A percentile compares a stretch with the other conserved stretches of the same genome.
Conservation (phyloP, 35 echinoderm and acorn worm species). For the Antedon bifida region DNA sequence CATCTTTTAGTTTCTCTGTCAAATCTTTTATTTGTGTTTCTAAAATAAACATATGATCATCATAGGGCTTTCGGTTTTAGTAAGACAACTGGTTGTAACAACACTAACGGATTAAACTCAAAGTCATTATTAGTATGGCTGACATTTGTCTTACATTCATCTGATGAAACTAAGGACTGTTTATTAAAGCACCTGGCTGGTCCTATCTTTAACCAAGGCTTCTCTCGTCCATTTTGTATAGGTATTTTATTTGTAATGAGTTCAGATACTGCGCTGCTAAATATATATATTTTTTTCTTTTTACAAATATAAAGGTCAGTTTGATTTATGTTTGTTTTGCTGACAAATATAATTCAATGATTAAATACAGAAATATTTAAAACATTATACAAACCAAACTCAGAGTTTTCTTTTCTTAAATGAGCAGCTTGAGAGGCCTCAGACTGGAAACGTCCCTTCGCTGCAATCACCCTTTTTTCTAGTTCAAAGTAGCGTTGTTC, state of each 20-base stretch:
- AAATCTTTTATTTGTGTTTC: constrained; percentile 45
- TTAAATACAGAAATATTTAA: too few species aligned
- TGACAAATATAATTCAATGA: too few species aligned
- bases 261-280: too few species aligned
- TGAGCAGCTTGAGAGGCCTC: constrained; percentile 13
- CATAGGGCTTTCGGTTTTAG: background rate
- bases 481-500: constrained; percentile 78
- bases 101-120: background rate
- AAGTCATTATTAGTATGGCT: background rate
- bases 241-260: too few species aligned
- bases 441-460: constrained; percentile 49
- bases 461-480: constrained; percentile 58
- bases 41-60: background rate
- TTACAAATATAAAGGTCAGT: too few species aligned
- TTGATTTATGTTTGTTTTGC: too few species aligned
- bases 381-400: constrained; percentile 42
- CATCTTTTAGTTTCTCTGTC: constrained; percentile 20
- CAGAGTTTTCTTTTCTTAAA: constrained; percentile 15
- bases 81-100: background rate
- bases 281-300: too few species aligned
- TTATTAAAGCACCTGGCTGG: too few species aligned
- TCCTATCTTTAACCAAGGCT: too few species aligned
- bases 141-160: background rate
- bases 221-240: too few species aligned
- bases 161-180: too few species aligned